phyloP scores from a whole-genome alignment of 1,140 invertebrate genomes.

The Rhizoglyphus robini region DNA sequence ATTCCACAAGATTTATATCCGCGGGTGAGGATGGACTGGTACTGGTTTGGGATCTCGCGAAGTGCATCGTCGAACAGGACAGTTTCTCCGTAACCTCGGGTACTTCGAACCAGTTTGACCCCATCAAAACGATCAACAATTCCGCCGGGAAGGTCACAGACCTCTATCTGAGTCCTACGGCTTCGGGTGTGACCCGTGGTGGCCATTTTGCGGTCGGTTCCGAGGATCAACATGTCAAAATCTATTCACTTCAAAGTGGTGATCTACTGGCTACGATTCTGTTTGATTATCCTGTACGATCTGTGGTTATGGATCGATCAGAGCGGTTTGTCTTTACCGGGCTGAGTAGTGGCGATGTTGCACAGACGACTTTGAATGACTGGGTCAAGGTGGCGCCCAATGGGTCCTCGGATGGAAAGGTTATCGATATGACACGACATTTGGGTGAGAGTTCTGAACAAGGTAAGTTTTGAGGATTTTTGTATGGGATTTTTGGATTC shows the following conservation, averaged over 20 bases:
- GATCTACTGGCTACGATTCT: slow-evolving; percentile 52
- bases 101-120: neutral
- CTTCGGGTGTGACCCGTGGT: slow-evolving; percentile 38
- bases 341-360: slow-evolving; percentile 50
- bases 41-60: slow-evolving; percentile 52
- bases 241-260: slow-evolving; percentile 54
- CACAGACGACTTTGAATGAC: slow-evolving; percentile 48
- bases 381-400: slow-evolving; percentile 27
- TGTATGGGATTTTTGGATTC: too few relatives aligned
- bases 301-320: slow-evolving; percentile 50
- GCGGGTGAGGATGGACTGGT: slow-evolving; percentile 71
- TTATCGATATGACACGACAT: neutral
- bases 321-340: slow-evolving; percentile 61
- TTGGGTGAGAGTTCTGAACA: too few relatives aligned
- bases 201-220: slow-evolving; percentile 59
- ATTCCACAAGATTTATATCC: slow-evolving; percentile 53
- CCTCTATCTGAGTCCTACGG: slow-evolving; percentile 38
- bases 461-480: too few relatives aligned
- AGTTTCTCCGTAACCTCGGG: slow-evolving; percentile 30
- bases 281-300: slow-evolving; percentile 52
- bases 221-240: slow-evolving; percentile 56
- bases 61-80: slow-evolving; percentile 18
- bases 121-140: slow-evolving; percentile 46
- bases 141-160: slow-evolving; percentile 62
- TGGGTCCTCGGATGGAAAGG: neutral